Conservation (phyloP, 2,888 invertebrate genomes). For the Epinotia demarniana region DNA sequence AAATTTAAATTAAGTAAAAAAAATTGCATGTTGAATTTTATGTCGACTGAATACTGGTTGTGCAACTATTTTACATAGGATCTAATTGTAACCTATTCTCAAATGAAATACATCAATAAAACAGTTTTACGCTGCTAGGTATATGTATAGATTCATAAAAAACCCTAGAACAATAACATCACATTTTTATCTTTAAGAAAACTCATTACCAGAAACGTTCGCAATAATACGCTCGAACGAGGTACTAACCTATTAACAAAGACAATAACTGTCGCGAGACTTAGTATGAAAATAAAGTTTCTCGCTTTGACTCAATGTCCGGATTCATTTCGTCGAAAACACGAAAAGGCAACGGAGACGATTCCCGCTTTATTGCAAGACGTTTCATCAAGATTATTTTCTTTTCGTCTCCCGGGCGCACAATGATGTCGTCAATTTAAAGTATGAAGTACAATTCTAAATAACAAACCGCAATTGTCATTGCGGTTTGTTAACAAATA, state of each 20-base stretch:
- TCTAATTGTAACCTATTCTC: too few species aligned
- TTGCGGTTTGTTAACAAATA: too few species aligned
- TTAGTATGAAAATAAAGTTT: constrained; percentile 68
- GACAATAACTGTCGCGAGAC: constrained; percentile 64
- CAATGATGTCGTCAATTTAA: constrained; percentile 66
- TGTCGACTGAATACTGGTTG: too few species aligned
- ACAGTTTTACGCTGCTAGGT: too few species aligned
- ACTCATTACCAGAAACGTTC: constrained; percentile 52
- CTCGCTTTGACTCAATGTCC: constrained; percentile 61
- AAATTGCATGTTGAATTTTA: too few species aligned
- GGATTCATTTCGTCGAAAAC: constrained; percentile 64
- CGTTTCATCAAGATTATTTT: constrained; percentile 79
- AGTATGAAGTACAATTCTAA: constrained; percentile 21
- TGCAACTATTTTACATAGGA: too few species aligned
- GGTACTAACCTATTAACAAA: constrained; percentile 60
- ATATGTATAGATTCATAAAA: background rate
- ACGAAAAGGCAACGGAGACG: constrained; percentile 60
- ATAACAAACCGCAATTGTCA: background rate
- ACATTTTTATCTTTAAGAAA: constrained; percentile 44
- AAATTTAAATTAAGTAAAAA: too few species aligned
- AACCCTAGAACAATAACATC: background rate
- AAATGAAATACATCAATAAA: too few species aligned
- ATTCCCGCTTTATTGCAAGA: constrained; percentile 69
- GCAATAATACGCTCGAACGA: constrained; percentile 55
- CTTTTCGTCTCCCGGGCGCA: constrained; percentile 60